Percentiles rank a stretch among this genome's conserved stretches.
phyloP scores from a whole-genome alignment of 2,797 vertebrate genomes.

The Muscicapa comitata region DNA sequence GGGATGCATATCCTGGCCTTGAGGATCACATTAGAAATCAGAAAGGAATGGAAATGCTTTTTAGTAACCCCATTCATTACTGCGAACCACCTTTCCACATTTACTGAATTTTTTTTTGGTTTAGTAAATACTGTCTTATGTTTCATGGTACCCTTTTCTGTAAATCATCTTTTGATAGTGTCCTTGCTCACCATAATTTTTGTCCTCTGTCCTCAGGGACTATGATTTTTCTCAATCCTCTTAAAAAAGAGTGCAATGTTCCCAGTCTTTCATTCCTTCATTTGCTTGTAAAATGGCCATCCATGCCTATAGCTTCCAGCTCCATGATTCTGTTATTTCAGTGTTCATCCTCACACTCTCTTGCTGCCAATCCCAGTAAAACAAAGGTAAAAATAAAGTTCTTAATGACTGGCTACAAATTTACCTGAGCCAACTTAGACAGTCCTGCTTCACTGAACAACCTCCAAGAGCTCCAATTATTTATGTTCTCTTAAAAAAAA shows the following conservation, averaged over 20 bases:
- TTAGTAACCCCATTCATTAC: not conserved
- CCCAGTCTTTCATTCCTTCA: not conserved
- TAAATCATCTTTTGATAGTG: not conserved
- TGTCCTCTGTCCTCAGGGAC: not conserved
- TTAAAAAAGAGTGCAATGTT: not conserved
- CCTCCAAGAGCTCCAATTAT: not conserved
- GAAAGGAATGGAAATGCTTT: not conserved
- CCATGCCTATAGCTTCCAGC: not conserved
- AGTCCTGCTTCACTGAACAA: not conserved
- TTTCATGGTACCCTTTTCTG: not conserved
- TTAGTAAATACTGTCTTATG: not conserved
- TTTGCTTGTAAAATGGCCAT: not conserved
- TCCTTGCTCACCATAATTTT: not conserved
- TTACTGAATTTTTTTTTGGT: not conserved
- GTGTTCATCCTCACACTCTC: not conserved
- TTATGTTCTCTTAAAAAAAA: not conserved
- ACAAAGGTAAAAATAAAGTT: not conserved
- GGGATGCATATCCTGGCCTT: not conserved
- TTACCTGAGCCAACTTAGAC: not conserved
- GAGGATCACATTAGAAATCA: not conserved
- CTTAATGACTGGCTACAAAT: not conserved
- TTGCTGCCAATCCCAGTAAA: not conserved
- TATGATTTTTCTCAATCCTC: not conserved
- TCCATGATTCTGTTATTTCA: not conserved
- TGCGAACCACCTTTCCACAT: not conserved